Evolutionary conservation across 2,888 invertebrate species (phyloP).

Genomic region (Beris chalybata): DNA sequence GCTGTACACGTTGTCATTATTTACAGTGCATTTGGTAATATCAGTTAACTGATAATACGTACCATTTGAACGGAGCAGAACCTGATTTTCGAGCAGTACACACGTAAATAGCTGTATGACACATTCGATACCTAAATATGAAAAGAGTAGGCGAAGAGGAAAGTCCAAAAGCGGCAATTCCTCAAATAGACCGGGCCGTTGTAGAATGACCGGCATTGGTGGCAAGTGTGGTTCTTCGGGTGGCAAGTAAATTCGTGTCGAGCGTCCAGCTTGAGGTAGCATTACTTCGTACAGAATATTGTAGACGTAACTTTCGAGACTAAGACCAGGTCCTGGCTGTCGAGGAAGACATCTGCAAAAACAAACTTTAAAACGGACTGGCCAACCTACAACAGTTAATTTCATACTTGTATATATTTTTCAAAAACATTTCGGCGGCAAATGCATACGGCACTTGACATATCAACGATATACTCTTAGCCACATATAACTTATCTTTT

Average conservation of each 20-base stretch:
- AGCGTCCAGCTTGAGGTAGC: constrained; percentile 86
- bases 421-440: constrained; percentile 83
- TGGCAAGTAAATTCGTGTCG: constrained; percentile 75
- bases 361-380: background rate
- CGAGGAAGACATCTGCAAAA: constrained; percentile 71
- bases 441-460: constrained; percentile 89
- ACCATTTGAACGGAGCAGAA: constrained; percentile 91
- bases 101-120: constrained; percentile 93
- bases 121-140: constrained; percentile 86
- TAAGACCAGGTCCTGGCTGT: constrained; percentile 73
- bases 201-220: constrained; percentile 67
- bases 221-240: constrained; percentile 70
- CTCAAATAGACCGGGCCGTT: constrained; percentile 73
- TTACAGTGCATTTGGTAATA: constrained; percentile 10
- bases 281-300: constrained; percentile 93
- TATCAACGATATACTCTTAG: constrained; percentile 92
- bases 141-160: constrained; percentile 83
- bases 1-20: constrained; percentile 2
- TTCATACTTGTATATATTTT: constrained; percentile 79
- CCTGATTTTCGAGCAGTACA: constrained; percentile 94
- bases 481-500: constrained; percentile 92
- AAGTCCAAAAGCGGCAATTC: constrained; percentile 96
- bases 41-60: constrained; percentile 41
- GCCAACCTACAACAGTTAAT: background rate
- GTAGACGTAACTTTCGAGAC: constrained; percentile 92